These are phyloP conservation scores for Oxyura jamaicensis DNA, from an alignment of 2,113 vertebrate genomes.

Conservation along the genomic window DNA sequence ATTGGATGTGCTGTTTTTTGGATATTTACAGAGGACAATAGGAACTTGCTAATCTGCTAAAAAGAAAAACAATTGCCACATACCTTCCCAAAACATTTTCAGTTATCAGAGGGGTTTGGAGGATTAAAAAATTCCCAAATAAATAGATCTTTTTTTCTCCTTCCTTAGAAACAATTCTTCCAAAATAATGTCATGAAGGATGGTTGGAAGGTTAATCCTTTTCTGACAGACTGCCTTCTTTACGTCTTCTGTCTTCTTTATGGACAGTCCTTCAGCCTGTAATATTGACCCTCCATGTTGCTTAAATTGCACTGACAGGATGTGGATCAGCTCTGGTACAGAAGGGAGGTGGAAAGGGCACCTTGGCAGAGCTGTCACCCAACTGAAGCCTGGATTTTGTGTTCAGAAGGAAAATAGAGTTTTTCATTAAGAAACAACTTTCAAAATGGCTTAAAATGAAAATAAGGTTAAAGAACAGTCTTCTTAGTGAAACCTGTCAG, in stretches of 20 bases:
- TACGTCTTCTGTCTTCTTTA: not conserved
- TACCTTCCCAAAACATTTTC: not conserved
- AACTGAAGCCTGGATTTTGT: not conserved
- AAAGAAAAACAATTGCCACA: not conserved
- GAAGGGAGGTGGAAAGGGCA: not conserved
- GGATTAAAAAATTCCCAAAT: not conserved
- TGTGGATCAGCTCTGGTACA: rapidly evolving
- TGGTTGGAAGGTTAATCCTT: not conserved
- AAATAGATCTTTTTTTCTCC: not conserved
- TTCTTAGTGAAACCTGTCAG: not conserved
- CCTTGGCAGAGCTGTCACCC: not conserved
- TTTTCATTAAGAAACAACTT: not conserved
- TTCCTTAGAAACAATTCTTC: not conserved
- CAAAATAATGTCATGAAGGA: not conserved
- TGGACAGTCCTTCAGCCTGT: not conserved
- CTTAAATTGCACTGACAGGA: not conserved
- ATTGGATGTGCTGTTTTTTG: not conserved
- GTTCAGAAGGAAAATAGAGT: not conserved
- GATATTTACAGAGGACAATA: not conserved
- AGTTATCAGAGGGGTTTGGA: not conserved
- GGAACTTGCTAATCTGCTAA: not conserved
- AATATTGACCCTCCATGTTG: rapidly evolving
- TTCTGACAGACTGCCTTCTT: not conserved
- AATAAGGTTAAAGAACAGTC: not conserved
- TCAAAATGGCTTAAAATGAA: not conserved